Conservation (phyloP, 2,888 invertebrate species). For the Linyphia triangularis region DNA sequence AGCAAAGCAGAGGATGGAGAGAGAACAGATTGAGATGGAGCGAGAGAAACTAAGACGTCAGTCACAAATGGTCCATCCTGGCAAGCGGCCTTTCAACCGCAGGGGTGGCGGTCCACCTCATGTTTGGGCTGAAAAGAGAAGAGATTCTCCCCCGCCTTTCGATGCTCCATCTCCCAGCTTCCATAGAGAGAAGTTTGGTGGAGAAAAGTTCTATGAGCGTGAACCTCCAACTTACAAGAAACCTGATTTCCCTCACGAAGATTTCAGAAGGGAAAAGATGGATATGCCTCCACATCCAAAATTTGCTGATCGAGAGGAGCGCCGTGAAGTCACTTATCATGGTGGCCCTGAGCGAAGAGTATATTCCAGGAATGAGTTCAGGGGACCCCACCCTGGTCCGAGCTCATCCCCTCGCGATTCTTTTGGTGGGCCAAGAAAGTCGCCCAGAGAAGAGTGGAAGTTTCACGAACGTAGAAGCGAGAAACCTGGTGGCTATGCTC, state of each 20-base stretch:
- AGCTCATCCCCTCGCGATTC: conserved; percentile 28
- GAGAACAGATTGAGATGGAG: conserved; percentile 79
- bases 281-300: conserved; percentile 37
- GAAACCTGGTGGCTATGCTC: conserved; percentile 26
- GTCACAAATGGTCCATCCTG: conserved; percentile 23
- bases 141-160: conserved; percentile 31
- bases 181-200: conserved; percentile 26
- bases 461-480: conserved; percentile 46
- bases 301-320: conserved; percentile 51
- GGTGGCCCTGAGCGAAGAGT: conserved; percentile 57
- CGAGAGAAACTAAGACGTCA: conserved; percentile 61
- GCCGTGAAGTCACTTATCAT: conserved; percentile 63
- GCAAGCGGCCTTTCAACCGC: conserved; percentile 55
- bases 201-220: conserved; percentile 38
- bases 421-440: conserved; percentile 42
- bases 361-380: conserved; percentile 62
- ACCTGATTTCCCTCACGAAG: conserved; percentile 47
- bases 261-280: conserved; percentile 62
- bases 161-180: conserved; percentile 47
- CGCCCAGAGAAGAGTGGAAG: conserved; percentile 67
- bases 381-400: conserved; percentile 55
- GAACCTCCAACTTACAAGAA: conserved; percentile 58
- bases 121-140: conserved; percentile 59
- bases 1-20: conserved; percentile 82
- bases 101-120: conserved; percentile 59